Evolutionary conservation across 2,888 invertebrate species (phyloP), one percentile per base, ranked within the genome.

Genomic region (Zelleria hepariella): DNA sequence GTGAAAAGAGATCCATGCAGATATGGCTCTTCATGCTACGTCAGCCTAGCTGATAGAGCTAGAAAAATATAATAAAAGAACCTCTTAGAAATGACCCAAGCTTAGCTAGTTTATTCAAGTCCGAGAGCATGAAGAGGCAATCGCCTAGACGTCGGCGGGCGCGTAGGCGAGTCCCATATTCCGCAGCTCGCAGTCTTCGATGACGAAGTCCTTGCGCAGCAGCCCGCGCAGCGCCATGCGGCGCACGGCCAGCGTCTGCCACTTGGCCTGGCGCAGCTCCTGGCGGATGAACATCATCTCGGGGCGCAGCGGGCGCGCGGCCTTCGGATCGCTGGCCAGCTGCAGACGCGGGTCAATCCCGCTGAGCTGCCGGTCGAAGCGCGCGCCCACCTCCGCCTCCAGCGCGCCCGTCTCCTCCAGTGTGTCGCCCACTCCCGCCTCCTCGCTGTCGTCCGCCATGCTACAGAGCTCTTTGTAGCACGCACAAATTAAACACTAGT

Each of bases 211-310:
- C 21, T 74, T 70, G 51, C 86, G 62, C 6, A 88, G 68, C 10
- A 85, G 69, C 59, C 79, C 82, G 70, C 82, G 86, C 1, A 87
- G 65, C 0, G 86, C 86, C 5, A 77, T 70, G 1, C 87, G 80
- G 2, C 87, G 80, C 1, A 86, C 86, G 57, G 86, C 86, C 6
- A 87, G 67, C 0, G 86, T 87, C 68, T 85, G 86, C 68, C 62
- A 61, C 68, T 86, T 87, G 26, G 87, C 87, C 65, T 85, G 85
- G 0, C 85, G 71, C 61, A 87, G 63, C 63, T 87, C 87, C 59
- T 87, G 84, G 0, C 86, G 71, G 23, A 86, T 87, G 65, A 83
- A 81, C 87, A 87, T 87, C 86, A 86, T 87, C 72, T 87, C 87
- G 0, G 87, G 86, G 0, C 87, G 77, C 1, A 87, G 72, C 24